These are phyloP conservation scores for Tinamus guttatus DNA, from an alignment of 2,113 vertebrate genomes.

Conservation along the genomic window DNA sequence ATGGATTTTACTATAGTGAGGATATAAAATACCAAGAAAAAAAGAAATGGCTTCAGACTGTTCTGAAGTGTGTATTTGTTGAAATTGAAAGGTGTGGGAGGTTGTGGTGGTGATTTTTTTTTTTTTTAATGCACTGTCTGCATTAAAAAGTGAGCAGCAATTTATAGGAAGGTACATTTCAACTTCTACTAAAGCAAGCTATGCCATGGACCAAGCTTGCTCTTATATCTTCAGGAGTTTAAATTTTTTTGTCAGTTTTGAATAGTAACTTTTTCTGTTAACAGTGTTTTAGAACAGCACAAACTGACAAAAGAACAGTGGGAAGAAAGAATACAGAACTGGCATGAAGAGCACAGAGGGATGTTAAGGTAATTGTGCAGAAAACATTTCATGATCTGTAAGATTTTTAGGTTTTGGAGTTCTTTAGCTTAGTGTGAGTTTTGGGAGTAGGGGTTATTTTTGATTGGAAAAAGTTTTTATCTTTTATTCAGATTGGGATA, in stretches of 20 bases:
- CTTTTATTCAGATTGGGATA: background rate
- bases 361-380: slow-evolving; percentile 87
- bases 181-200: background rate
- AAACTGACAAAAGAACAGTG: slow-evolving; percentile 98
- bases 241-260: background rate
- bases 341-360: slow-evolving; percentile 96
- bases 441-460: background rate
- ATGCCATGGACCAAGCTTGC: background rate
- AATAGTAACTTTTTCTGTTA: slow-evolving; percentile 30
- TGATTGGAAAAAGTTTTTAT: background rate
- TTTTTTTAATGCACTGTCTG: background rate
- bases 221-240: background rate
- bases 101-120: too few relatives aligned
- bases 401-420: background rate
- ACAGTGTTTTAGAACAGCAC: slow-evolving; percentile 96
- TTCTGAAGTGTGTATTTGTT: background rate
- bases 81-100: background rate
- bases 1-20: background rate
- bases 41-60: background rate
- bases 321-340: slow-evolving; percentile 98
- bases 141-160: background rate
- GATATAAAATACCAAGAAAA: background rate
- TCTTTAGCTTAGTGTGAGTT: background rate
- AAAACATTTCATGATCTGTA: background rate
- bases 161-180: background rate